Percentiles rank a stretch among this genome's conserved stretches.
Conservation (phyloP, 2,888 invertebrate genomes). For the Kuschelorhynchus macadamiae region DNA sequence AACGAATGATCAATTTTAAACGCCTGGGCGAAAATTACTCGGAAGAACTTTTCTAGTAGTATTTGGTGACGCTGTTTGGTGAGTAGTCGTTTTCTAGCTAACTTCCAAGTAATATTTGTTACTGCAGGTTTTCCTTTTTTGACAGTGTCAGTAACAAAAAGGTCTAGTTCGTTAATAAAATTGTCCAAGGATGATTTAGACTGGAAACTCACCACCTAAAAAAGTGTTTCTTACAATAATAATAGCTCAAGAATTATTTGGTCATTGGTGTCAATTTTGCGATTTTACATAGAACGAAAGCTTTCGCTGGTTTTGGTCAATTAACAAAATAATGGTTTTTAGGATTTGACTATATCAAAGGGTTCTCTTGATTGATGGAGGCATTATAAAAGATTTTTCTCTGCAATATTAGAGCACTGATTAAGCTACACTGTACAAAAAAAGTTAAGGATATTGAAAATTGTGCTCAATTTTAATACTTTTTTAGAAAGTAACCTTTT, state of each 20-base stretch:
- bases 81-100: conserved; percentile 64
- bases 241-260: background rate
- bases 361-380: no score
- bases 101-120: conserved; percentile 56
- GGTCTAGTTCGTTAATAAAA: conserved; percentile 66
- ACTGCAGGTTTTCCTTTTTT: conserved; percentile 57
- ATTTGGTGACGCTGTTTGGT: conserved; percentile 70
- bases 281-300: no score
- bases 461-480: no score
- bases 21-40: conserved; percentile 71
- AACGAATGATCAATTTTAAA: conserved; percentile 68
- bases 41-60: conserved; percentile 71
- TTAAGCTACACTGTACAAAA: no score
- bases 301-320: no score
- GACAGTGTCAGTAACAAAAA: conserved; percentile 61
- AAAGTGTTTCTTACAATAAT: conserved; percentile 29
- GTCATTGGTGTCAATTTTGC: no score
- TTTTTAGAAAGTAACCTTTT: no score
- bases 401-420: no score
- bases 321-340: no score
- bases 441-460: no score
- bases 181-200: conserved; percentile 64
- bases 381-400: no score
- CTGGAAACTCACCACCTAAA: conserved; percentile 69
- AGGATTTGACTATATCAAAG: no score